These are phyloP conservation scores for Euthynnus affinis DNA, from an alignment of 2,797 vertebrate species.

Conservation along the genomic window DNA sequence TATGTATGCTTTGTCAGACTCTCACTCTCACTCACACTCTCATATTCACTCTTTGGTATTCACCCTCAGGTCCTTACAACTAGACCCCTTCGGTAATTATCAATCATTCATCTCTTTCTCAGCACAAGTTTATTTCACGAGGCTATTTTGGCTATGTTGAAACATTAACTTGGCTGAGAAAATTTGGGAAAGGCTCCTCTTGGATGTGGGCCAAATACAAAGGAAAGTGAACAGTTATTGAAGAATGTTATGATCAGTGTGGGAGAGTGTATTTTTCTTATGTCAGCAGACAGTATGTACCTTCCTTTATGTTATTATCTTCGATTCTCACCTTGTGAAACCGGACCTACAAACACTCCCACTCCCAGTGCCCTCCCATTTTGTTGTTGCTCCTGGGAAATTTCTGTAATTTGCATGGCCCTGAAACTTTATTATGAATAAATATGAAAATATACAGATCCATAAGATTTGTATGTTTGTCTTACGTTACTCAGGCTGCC, in stretches of 20 bases:
- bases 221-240: constrained; percentile 59
- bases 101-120: constrained; percentile 49
- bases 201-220: constrained; percentile 42
- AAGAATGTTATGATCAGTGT: constrained; percentile 35
- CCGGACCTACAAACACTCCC: no score
- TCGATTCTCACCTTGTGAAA: constrained; percentile 20
- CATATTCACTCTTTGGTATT: constrained; percentile 23
- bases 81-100: constrained; percentile 34
- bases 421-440: no score
- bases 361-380: no score
- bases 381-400: no score
- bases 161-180: constrained; percentile 31
- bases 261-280: constrained; percentile 27
- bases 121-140: constrained; percentile 32
- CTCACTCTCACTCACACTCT: no score
- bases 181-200: constrained; percentile 32
- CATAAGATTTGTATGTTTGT: no score
- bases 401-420: no score
- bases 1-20: constrained; percentile 16
- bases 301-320: constrained; percentile 10
- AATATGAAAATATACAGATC: no score
- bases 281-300: not conserved
- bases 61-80: constrained; percentile 31
- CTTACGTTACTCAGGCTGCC: no score
- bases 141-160: constrained; percentile 19